A percentile compares a stretch with the other conserved stretches of the same genome.
These are phyloP conservation scores for Brachionus sp. DNA, from an alignment of 1,140 invertebrate species.

Conservation along the genomic window DNA sequence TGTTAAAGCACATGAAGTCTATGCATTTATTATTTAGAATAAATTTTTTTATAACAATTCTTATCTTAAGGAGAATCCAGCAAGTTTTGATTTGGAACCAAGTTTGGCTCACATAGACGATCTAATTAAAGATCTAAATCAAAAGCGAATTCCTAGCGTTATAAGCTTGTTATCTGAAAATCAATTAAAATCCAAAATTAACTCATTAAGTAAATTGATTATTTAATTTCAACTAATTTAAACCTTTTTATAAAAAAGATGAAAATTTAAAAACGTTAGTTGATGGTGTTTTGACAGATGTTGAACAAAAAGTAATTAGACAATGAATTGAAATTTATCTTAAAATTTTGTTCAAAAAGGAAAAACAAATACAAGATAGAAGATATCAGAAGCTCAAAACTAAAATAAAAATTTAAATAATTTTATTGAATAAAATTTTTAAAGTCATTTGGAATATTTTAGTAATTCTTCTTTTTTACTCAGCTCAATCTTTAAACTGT, in stretches of 20 bases:
- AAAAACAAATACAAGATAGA: background rate
- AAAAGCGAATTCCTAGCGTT: background rate
- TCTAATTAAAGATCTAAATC: slow-evolving; percentile 16
- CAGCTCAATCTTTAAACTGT: background rate
- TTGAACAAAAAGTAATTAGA: slow-evolving; percentile 4
- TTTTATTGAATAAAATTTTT: slow-evolving; percentile 9
- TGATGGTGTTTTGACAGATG: background rate
- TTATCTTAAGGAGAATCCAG: background rate
- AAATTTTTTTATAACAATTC: background rate
- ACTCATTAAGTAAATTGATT: background rate
- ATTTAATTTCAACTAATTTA: background rate
- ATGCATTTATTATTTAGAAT: background rate
- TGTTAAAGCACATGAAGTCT: background rate
- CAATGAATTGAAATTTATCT: background rate
- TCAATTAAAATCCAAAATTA: background rate
- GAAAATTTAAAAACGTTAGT: background rate
- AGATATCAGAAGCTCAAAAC: background rate
- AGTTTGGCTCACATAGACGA: slow-evolving; percentile 32
- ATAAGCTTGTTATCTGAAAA: background rate
- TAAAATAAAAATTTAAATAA: slow-evolving; percentile 4
- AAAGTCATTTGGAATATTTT: background rate
- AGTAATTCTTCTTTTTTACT: background rate
- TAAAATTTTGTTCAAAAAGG: background rate
- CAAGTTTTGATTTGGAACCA: slow-evolving; percentile 35
- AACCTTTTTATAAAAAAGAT: background rate